Evolutionary conservation across 2,113 vertebrate species (phyloP).

Genomic region (Sisor rabdophorus): DNA sequence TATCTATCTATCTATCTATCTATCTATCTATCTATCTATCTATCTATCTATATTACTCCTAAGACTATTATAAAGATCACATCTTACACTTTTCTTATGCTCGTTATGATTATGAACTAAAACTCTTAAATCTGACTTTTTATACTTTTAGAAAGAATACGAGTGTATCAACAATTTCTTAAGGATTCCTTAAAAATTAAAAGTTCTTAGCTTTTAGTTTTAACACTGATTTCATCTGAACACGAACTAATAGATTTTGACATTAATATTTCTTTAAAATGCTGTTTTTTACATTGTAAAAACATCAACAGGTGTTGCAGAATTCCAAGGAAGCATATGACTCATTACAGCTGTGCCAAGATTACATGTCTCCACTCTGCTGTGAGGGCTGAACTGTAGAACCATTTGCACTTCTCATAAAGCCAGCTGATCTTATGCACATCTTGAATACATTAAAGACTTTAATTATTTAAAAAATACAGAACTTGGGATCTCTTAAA

Average conservation of each 20-base stretch:
- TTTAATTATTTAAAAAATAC: background rate
- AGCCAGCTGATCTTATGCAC: constrained; percentile 17
- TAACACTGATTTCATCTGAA: too few relatives aligned
- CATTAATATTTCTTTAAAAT: background rate
- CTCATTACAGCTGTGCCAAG: background rate
- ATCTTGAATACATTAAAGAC: background rate
- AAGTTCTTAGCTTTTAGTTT: background rate
- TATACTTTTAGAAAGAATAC: too few relatives aligned
- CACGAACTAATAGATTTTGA: background rate
- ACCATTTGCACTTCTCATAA: background rate
- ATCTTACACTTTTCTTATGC: background rate
- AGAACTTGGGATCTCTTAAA: background rate
- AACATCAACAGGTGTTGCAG: constrained; percentile 12
- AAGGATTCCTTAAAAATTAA: background rate
- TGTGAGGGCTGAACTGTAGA: constrained; percentile 13
- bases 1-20: too few relatives aligned
- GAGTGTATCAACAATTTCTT: background rate
- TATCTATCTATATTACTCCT: too few relatives aligned
- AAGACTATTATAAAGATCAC: background rate
- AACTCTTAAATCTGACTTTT: background rate
- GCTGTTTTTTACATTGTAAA: background rate
- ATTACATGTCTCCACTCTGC: background rate
- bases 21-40: too few relatives aligned
- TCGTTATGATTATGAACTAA: background rate
- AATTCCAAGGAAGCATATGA: constrained; percentile 21